Evolutionary conservation across 2,797 vertebrate species (phyloP), one percentile per base, ranked within the genome.

Genomic region (Oreonectes daqikongensis): DNA sequence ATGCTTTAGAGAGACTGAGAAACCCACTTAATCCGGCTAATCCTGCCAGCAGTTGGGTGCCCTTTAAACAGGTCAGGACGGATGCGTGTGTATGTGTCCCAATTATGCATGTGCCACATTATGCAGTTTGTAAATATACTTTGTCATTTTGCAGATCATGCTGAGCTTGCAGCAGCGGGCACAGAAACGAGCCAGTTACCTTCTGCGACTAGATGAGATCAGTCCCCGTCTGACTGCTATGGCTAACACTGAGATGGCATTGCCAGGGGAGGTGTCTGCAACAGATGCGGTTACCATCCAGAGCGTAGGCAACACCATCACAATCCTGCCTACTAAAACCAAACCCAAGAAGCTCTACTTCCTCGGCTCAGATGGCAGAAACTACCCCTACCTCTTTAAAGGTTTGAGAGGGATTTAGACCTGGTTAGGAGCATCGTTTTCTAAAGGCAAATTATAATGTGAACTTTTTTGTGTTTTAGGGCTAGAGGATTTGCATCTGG

Each of bases 281-380:
- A 95, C 95, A 22, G 98, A 99, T 30, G 94, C 98, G 0, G 92
- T 99, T 77, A 98, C 95, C 76, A 98, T 99, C 81, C 95, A 98
- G 77, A 98, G 95, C 0, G 96, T 99, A 60, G 97, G 96, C 30
- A 95, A 92, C 87, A 96, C 95, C 60, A 97, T 99, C 84, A 98
- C 97, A 42, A 99, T 99, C 83, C 91, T 99, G 72, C 98, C 98
- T 0, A 99, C 98, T 66, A 99, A 99, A 94, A 99, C 98, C 66
- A 99, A 99, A 77, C 97, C 98, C 12, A 99, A 99, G 88, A 99
- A 99, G 78, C 94, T 99, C 4, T 95, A 96, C 81, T 99, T 99
- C 86, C 85, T 95, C 68, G 98, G 97, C 57, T 99, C 98, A 2
- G 97, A 99, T 82, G 98, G 98, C 20, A 95, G 91, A 85, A 98